Conservation (phyloP, 2,113 vertebrate genomes). For the Stomatorhinus ivindoensis region DNA sequence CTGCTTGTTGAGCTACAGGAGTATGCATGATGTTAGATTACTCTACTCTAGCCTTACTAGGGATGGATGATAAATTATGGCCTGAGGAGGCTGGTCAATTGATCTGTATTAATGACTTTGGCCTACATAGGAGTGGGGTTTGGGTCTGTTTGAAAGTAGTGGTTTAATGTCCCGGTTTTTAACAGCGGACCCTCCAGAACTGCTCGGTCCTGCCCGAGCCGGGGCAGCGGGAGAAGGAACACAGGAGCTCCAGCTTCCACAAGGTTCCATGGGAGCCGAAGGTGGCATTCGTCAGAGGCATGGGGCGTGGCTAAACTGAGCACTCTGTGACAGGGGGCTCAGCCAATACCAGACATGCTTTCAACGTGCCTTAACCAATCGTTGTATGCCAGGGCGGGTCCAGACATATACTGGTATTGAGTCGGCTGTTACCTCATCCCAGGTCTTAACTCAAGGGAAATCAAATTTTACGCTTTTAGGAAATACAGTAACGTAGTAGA, state of each 20-base stretch:
- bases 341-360: neutral
- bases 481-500: neutral
- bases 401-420: neutral
- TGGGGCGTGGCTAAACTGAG: conserved; percentile 32
- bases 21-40: no score
- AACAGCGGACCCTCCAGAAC: conserved; percentile 16
- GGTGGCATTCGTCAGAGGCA: conserved; percentile 31
- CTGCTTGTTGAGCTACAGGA: neutral
- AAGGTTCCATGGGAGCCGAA: neutral
- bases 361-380: conserved; percentile 12
- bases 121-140: neutral
- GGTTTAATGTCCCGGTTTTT: neutral
- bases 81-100: neutral
- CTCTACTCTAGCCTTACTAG: neutral
- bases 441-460: neutral
- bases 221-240: conserved; percentile 5
- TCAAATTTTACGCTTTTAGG: neutral
- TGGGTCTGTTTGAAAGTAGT: neutral
- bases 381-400: neutral
- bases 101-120: neutral
- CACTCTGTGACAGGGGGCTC: neutral
- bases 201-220: conserved; percentile 12
- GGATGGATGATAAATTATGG: neutral
- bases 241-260: conserved; percentile 2
- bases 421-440: neutral